A percentile compares a stretch with the other conserved stretches of the same genome.
These are phyloP conservation scores for Galaxea fascicularis DNA, from an alignment of 92 coral and sea anemone genomes.

Conservation along the genomic window DNA sequence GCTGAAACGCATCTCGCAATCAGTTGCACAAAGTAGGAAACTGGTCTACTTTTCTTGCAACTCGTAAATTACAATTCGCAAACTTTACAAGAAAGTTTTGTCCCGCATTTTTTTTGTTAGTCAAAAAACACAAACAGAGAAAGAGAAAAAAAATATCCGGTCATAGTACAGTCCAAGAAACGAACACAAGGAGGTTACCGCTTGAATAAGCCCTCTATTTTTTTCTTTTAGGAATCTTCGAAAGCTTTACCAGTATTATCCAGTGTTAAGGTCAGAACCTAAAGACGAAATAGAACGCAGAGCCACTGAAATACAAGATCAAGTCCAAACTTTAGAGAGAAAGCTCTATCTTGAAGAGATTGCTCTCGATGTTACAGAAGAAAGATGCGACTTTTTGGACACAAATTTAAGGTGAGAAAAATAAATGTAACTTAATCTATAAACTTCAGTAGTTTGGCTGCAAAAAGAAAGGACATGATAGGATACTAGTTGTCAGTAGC, in stretches of 20 bases:
- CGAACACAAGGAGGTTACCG: neutral
- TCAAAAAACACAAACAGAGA: no score
- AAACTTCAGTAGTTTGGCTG: neutral
- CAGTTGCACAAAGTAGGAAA: no score
- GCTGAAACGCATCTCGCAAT: no score
- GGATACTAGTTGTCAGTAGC: no score
- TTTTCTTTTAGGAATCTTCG: neutral
- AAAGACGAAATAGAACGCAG: neutral
- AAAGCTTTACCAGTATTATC: neutral
- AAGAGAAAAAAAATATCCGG: no score
- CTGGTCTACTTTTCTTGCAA: no score
- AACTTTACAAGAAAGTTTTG: no score
- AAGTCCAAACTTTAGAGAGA: slow-evolving; percentile 10
- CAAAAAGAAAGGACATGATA: neutral
- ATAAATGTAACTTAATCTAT: neutral
- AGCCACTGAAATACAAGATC: neutral
- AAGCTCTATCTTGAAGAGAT: slow-evolving; percentile 15
- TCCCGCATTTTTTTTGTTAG: no score
- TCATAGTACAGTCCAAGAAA: neutral
- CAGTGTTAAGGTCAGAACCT: neutral
- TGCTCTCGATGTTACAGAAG: slow-evolving; percentile 8
- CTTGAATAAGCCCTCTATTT: neutral
- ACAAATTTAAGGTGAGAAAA: neutral
- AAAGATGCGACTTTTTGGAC: slow-evolving; percentile 10
- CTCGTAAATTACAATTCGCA: no score